Evolutionary conservation across 1,140 invertebrate genomes (phyloP).

Genomic region (Sipha flava): DNA sequence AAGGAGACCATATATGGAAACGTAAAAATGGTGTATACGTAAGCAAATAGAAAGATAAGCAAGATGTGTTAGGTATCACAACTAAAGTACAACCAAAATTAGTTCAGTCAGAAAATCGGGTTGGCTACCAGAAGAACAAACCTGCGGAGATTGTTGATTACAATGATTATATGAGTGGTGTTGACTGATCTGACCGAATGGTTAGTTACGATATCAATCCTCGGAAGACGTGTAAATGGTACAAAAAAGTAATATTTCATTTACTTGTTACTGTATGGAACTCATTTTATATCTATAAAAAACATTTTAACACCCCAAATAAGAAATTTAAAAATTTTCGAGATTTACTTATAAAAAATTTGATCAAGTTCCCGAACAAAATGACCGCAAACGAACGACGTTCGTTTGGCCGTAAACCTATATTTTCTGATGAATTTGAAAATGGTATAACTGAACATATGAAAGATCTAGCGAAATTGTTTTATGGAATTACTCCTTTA

Average conservation of each 20-base stretch:
- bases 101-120: background rate
- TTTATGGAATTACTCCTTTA: background rate
- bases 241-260: conserved; percentile 3
- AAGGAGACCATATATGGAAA: background rate
- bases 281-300: background rate
- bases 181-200: background rate
- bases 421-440: background rate
- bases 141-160: background rate
- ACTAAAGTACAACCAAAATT: background rate
- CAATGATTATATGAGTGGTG: background rate
- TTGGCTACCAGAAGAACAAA: background rate
- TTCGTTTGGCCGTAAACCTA: background rate
- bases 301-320: background rate
- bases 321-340: too few species aligned
- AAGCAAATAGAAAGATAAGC: background rate
- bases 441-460: background rate
- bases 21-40: background rate
- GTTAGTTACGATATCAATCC: background rate
- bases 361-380: too few species aligned
- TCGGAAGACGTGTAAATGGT: conserved; percentile 22
- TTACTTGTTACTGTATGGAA: background rate
- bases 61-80: background rate
- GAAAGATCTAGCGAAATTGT: background rate
- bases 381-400: too few species aligned
- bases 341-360: too few species aligned